Evolutionary conservation across 2,888 invertebrate species (phyloP), one percentile per base, ranked within the genome.

Genomic region (Steinernema hermaphroditum): DNA sequence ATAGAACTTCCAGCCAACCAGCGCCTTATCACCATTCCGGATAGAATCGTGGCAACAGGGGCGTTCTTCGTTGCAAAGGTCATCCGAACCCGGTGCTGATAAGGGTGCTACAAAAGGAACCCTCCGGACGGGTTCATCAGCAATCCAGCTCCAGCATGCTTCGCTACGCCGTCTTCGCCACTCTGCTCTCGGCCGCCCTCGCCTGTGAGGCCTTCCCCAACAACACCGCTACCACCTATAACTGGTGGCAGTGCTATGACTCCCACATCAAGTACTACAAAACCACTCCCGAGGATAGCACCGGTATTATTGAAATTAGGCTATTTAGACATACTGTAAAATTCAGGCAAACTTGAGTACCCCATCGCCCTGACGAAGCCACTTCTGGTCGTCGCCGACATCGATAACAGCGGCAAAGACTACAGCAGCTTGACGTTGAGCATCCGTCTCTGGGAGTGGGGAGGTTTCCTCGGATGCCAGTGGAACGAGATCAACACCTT

Each of bases 331-430:
- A 4, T 4, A 37, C 37, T 4, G 37, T 37, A 37, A 8, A 37
- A 12, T 12, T 62, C 46, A 69, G 77, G 79, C 50, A 71, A 72
- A n/a, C 75, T 74, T 70, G 78, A 79, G 54, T 78, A 80, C 43
- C 78, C 80, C 44, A 76, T 80, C 49, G 72, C 76, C 34, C 72
- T 80, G 32, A 77, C 71, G 41, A 54, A 75, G 62, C 77, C 78
- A 0, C 73, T 78, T 1, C 54, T 78, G 43, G 76, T 80, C 70
- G 71, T 72, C 34, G 77, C 77, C 19, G 73, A 78, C 9, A 72
- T 75, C 70, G 73, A 76, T 70, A 73, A 80, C 41, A 75, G 75
- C 46, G 69, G 32, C 4, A 69, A 77, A 19, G 72, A 70, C 12
- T 80, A 78, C 69, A 27, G 37, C 14, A 73, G 70, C 46, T 70